phyloP scores from a whole-genome alignment of 2,797 vertebrate species.

The Peromyscus attwateri region DNA sequence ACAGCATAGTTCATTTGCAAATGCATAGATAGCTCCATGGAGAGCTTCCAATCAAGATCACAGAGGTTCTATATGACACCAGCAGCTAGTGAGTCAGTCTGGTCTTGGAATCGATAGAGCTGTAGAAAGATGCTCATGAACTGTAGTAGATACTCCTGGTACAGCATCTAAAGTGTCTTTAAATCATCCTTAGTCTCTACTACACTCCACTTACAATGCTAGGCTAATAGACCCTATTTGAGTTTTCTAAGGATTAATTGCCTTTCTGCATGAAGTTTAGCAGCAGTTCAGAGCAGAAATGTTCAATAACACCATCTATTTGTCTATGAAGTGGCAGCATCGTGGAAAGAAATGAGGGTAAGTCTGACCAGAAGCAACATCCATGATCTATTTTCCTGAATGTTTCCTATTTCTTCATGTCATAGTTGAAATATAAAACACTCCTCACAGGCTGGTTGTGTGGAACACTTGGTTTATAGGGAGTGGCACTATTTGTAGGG shows the following conservation, averaged over 20 bases:
- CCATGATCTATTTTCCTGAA: background rate
- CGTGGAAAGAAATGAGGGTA: background rate
- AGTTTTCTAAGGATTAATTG: background rate
- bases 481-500: background rate
- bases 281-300: background rate
- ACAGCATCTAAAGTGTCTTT: background rate
- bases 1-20: background rate
- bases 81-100: background rate
- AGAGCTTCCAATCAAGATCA: background rate
- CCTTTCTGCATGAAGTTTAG: background rate
- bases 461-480: background rate
- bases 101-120: background rate
- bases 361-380: background rate
- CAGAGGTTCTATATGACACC: background rate
- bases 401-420: background rate
- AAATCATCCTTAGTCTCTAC: background rate
- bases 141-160: background rate
- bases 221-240: background rate
- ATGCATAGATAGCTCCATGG: background rate
- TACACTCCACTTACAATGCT: background rate
- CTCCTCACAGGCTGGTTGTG: background rate
- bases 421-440: background rate
- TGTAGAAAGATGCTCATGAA: background rate
- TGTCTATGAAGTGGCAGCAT: background rate
- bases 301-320: background rate